Evolutionary conservation across 2,888 invertebrate species (phyloP), one percentile per base, ranked within the genome.

Genomic region (Eupithecia subfuscata): DNA sequence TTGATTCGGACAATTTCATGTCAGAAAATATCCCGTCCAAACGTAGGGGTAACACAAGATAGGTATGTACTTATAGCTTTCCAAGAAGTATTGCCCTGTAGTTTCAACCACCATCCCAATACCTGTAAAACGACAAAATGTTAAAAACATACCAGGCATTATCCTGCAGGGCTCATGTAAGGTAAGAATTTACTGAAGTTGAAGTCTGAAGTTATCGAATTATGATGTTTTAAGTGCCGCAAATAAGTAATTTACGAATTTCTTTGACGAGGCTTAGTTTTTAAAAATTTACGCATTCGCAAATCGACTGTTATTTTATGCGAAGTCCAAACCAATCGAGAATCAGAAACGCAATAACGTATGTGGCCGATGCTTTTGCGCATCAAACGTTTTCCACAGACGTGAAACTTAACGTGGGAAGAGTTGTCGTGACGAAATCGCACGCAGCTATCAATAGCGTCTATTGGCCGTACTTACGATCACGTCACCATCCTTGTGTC

Each of bases 381-480:
- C 74, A 73, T 48, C 30, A 22, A 43, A 25, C 40, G 25, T 16
- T 43, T 37, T 63, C 43, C 22, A 69, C 52, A 71, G 25, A 65
- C 64, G 73, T 73, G 12, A 48, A 63, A 40, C 63, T 43, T 69
- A 81, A 76, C 73, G 74, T 48, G 68, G 74, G 77, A 72, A 64
- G 43, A n/a, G 16, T 30, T 25, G 45, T 72, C 65, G 77, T 67
- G 69, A 60, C 70, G 80, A 75, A 73, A 75, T 56, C 82, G 83
- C 80, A 78, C 82, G 82, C 83, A 79, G 81, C 77, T 79, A 81
- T 78, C 82, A 83, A 25, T 79, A 30, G 78, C 80, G 85, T 83
- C 80, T 82, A 81, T 84, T 77, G 78, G 87, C 89, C 90, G 90
- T 91, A 91, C 90, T 91, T 91, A 91, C 90, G 89, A 88, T 90